Evolutionary conservation across 2,888 invertebrate genomes (phyloP).

Genomic region (Rhyacophila evoluta): DNA sequence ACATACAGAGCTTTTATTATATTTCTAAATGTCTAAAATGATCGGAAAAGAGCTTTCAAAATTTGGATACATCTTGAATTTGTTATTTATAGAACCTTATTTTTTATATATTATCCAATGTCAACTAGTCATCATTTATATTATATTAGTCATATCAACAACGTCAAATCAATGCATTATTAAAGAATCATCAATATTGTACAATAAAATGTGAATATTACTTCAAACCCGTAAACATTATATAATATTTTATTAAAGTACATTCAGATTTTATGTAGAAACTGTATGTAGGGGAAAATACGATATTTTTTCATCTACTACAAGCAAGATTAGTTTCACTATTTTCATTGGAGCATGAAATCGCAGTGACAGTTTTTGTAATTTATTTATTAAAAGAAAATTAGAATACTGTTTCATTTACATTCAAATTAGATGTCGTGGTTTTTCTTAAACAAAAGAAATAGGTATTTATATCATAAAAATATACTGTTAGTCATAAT

Average conservation of each 20-base stretch:
- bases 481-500: no score
- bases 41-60: background rate
- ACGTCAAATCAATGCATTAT: no score
- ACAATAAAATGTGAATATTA: no score
- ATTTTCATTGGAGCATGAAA: background rate
- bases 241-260: no score
- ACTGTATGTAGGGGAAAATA: background rate
- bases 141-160: no score
- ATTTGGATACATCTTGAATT: background rate
- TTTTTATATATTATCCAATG: no score
- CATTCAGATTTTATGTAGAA: background rate
- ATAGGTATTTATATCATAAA: no score
- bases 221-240: no score
- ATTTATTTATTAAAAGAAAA: conserved; percentile 4
- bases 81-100: no score
- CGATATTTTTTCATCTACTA: background rate
- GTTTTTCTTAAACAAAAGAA: no score
- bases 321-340: background rate
- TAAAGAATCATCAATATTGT: no score
- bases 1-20: background rate
- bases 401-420: background rate
- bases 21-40: background rate
- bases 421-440: background rate
- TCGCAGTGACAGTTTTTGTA: background rate
- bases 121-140: no score